phyloP scores from a whole-genome alignment of 2,888 invertebrate species.

The Mythimna albipuncta region DNA sequence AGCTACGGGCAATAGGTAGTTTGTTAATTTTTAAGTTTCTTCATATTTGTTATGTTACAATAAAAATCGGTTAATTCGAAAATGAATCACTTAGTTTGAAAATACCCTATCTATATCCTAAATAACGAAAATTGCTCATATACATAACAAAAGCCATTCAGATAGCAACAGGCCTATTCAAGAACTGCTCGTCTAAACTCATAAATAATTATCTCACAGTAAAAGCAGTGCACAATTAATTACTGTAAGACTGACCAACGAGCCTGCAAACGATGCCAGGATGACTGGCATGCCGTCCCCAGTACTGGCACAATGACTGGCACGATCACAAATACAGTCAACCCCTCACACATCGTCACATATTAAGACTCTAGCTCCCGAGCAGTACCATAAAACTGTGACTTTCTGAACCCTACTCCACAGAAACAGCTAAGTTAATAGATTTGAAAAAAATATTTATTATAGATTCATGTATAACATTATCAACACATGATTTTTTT shows the following conservation, averaged over 20 bases:
- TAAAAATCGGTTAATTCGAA: too few relatives aligned
- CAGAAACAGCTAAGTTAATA: too few relatives aligned
- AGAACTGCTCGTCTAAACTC: constrained; percentile 4
- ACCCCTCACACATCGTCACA: neutral
- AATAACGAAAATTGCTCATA: neutral
- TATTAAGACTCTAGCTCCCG: neutral
- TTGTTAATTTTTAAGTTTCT: too few relatives aligned
- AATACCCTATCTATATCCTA: neutral
- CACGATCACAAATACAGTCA: neutral
- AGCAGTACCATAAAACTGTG: too few relatives aligned
- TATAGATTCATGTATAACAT: too few relatives aligned
- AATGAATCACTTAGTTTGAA: neutral
- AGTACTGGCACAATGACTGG: constrained; percentile 44
- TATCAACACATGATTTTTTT: too few relatives aligned
- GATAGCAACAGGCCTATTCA: neutral
- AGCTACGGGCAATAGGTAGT: too few relatives aligned
- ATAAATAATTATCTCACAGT: constrained; percentile 48
- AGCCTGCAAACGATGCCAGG: constrained; percentile 59
- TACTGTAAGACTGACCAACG: constrained; percentile 52
- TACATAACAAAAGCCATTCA: neutral
- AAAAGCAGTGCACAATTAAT: constrained; percentile 43
- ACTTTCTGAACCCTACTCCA: too few relatives aligned
- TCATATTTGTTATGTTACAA: too few relatives aligned
- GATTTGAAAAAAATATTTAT: too few relatives aligned
- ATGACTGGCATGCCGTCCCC: constrained; percentile 48